These are phyloP conservation scores for Pterostichus madidus DNA, from an alignment of 2,888 invertebrate genomes.

Conservation along the genomic window DNA sequence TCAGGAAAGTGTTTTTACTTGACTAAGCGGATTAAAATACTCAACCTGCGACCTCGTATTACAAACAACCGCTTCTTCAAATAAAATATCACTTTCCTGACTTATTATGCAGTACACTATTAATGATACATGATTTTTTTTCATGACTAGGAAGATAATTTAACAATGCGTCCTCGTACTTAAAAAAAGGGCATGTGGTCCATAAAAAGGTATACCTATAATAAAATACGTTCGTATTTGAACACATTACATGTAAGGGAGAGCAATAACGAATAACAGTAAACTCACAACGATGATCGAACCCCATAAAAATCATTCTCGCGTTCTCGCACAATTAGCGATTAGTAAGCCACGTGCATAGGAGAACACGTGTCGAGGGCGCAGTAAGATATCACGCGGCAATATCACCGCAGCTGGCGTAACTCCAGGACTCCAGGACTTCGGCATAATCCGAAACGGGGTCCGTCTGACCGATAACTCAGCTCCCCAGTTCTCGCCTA, in stretches of 20 bases:
- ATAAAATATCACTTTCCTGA: no score
- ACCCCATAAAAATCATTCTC: conserved; percentile 6
- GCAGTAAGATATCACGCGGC: conserved; percentile 58
- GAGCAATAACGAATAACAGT: conserved; percentile 25
- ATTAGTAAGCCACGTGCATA: conserved; percentile 55
- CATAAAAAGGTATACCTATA: background rate
- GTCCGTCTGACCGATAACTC: conserved; percentile 56
- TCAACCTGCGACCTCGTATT: no score
- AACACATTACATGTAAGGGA: background rate
- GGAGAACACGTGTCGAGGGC: conserved; percentile 34
- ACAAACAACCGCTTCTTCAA: no score
- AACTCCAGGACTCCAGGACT: no score
- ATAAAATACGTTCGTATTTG: conserved; percentile 6
- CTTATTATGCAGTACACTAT: no score
- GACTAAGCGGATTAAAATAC: no score
- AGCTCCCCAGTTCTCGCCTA: conserved; percentile 40
- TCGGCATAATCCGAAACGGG: conserved; percentile 22
- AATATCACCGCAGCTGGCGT: conserved; percentile 15
- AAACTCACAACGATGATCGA: conserved; percentile 8
- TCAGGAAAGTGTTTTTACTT: no score
- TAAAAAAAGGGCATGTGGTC: no score
- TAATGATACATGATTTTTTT: no score
- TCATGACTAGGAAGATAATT: no score
- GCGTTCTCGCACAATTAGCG: conserved; percentile 28
- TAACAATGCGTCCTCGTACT: no score